Conservation (phyloP, 2,797 vertebrate genomes). For the Lates japonicus region DNA sequence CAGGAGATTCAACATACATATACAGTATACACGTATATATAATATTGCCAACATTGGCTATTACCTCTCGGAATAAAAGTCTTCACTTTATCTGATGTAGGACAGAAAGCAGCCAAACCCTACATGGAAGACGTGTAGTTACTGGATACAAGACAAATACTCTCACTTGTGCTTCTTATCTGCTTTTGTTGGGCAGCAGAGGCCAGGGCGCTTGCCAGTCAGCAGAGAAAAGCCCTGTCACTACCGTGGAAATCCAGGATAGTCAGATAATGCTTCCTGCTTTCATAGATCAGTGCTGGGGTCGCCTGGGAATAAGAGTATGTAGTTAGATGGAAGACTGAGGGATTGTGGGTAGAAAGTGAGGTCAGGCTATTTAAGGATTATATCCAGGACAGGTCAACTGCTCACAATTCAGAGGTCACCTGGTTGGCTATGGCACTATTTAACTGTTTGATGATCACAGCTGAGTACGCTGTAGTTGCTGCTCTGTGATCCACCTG, state of each 20-base stretch:
- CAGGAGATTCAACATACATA: background rate
- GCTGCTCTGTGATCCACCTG: slow-evolving; percentile 5
- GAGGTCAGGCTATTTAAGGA: slow-evolving; percentile 72
- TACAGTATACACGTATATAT: no score
- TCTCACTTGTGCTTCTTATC: slow-evolving; percentile 44
- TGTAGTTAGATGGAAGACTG: slow-evolving; percentile 58
- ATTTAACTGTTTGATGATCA: slow-evolving; percentile 54
- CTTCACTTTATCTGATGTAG: slow-evolving; percentile 24
- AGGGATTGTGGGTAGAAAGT: slow-evolving; percentile 63
- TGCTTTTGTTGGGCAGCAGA: slow-evolving; percentile 13
- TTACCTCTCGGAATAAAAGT: slow-evolving; percentile 3
- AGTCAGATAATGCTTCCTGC: slow-evolving; percentile 65
- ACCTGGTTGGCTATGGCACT: slow-evolving; percentile 8
- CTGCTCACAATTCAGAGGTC: slow-evolving; percentile 52
- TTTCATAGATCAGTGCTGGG: slow-evolving; percentile 61
- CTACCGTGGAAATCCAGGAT: slow-evolving; percentile 54
- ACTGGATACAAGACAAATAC: slow-evolving; percentile 24
- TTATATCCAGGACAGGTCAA: slow-evolving; percentile 65
- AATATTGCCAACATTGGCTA: background rate
- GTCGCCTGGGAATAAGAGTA: slow-evolving; percentile 66
- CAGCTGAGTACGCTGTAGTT: slow-evolving; percentile 7
- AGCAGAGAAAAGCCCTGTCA: slow-evolving; percentile 52
- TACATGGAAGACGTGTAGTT: slow-evolving; percentile 7
- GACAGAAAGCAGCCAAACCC: slow-evolving; percentile 6
- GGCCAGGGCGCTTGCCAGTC: background rate